phyloP scores from a whole-genome alignment of 2,113 vertebrate species.

The Protobothrops flavoviridis region DNA sequence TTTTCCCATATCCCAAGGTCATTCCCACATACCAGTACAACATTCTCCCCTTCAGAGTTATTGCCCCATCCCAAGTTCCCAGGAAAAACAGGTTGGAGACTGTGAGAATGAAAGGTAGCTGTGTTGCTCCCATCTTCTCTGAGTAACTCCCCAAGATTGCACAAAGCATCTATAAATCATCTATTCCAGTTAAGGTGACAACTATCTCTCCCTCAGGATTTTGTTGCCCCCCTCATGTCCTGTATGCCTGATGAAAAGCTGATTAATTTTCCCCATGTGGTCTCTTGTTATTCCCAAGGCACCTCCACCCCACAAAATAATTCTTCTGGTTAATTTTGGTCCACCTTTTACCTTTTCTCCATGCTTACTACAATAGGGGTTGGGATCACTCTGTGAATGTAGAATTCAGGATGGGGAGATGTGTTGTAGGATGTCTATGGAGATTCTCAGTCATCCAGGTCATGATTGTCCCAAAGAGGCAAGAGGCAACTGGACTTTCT shows the following conservation, averaged over 20 bases:
- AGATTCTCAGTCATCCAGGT: too few relatives aligned
- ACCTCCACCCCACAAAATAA: too few relatives aligned
- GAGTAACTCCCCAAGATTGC: not conserved
- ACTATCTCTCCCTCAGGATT: not conserved
- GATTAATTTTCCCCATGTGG: not conserved
- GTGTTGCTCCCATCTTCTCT: not conserved
- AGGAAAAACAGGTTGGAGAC: not conserved
- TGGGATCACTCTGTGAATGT: not conserved
- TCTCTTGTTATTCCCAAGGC: not conserved
- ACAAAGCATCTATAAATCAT: not conserved
- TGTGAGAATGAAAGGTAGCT: not conserved
- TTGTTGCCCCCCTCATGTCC: not conserved
- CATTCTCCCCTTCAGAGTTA: not conserved
- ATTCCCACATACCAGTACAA: not conserved
- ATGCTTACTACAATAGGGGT: not conserved
- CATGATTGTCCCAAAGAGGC: too few relatives aligned
- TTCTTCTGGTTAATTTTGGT: not conserved
- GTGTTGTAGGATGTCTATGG: too few relatives aligned
- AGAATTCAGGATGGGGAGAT: not conserved
- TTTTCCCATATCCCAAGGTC: not conserved
- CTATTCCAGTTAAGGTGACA: not conserved
- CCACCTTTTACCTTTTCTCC: not conserved
- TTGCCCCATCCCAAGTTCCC: not conserved
- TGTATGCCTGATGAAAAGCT: not conserved
- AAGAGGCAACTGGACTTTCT: too few relatives aligned